Evolutionary conservation across 2,113 vertebrate species (phyloP).

Genomic region (Plecotus auritus): DNA sequence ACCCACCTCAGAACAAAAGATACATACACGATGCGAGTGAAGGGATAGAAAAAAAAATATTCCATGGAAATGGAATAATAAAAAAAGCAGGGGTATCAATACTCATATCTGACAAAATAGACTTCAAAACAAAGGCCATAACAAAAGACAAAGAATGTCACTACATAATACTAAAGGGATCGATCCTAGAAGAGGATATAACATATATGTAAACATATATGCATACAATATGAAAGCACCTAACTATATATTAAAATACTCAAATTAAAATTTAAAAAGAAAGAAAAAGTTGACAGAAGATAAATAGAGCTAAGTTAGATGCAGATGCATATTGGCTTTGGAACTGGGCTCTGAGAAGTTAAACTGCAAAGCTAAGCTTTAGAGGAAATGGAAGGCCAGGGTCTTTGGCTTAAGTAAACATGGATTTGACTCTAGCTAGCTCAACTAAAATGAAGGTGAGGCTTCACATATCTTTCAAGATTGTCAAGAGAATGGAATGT

Average conservation of each 20-base stretch:
- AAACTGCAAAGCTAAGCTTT: not conserved
- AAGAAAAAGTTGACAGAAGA: not conserved
- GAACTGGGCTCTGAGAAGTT: not conserved
- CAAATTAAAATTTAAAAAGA: not conserved
- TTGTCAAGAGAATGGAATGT: not conserved
- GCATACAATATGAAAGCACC: not conserved
- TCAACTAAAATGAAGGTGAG: not conserved
- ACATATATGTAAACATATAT: not conserved
- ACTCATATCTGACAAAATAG: not conserved
- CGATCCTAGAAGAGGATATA: not conserved
- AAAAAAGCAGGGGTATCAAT: not conserved
- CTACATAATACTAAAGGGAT: not conserved
- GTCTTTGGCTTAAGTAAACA: not conserved
- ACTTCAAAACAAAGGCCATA: not conserved
- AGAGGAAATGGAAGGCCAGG: not conserved
- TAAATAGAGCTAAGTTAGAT: not conserved
- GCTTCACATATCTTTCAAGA: not conserved
- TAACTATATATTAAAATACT: not conserved
- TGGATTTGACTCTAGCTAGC: not conserved
- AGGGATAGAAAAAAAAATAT: not conserved
- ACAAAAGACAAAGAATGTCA: not conserved
- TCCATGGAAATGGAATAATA: not conserved
- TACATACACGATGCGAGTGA: not conserved
- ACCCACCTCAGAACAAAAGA: not conserved
- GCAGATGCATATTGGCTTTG: not conserved